Conservation (phyloP, 2,797 vertebrate species). For the Vireo griseus region DNA sequence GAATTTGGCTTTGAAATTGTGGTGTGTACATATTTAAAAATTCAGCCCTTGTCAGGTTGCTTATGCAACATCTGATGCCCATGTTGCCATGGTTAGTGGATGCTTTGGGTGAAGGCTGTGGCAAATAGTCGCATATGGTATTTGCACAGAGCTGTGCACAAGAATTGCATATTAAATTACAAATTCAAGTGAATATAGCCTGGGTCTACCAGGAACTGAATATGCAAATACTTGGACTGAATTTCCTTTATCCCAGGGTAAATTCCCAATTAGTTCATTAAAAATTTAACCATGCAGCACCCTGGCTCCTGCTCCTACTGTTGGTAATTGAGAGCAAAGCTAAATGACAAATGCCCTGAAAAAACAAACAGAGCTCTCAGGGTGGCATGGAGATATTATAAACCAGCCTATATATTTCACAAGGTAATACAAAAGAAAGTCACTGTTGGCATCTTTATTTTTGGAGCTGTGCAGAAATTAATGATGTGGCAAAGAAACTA, state of each 20-base stretch:
- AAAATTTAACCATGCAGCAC: neutral
- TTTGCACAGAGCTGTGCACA: conserved; percentile 37
- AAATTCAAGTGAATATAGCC: neutral
- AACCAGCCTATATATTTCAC: neutral
- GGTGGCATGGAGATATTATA: neutral
- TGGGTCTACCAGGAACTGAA: neutral
- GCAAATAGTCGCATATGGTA: conserved; percentile 69
- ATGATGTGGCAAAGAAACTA: neutral
- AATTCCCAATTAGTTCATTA: neutral
- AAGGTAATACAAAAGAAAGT: neutral
- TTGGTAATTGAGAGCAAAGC: neutral
- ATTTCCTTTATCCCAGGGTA: neutral
- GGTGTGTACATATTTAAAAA: conserved; percentile 37
- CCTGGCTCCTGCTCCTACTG: neutral
- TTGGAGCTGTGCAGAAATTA: neutral
- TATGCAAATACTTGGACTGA: neutral
- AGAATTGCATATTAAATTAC: conserved; percentile 68
- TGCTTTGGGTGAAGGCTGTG: conserved; percentile 62
- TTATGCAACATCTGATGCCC: conserved; percentile 61
- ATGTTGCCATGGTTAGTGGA: conserved; percentile 72
- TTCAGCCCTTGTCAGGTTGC: neutral
- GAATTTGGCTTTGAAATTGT: conserved; percentile 5
- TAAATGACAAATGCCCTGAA: neutral
- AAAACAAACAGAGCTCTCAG: neutral
- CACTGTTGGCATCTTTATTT: neutral